phyloP scores from a whole-genome alignment of 2,888 invertebrate species.

The Girardia tigrina region DNA sequence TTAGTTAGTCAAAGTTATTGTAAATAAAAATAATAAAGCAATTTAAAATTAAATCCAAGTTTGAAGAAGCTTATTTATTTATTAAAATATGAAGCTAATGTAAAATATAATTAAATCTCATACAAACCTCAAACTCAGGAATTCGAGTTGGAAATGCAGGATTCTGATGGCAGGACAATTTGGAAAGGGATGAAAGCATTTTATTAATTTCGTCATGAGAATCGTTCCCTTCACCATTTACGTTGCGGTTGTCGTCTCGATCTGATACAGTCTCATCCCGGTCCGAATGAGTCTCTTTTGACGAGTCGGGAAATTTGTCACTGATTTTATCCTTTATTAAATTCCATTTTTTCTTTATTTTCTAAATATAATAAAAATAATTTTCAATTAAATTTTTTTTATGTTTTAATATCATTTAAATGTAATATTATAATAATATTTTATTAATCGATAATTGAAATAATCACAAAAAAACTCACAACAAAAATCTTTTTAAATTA shows the following conservation, averaged over 20 bases:
- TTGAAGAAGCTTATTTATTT: no score
- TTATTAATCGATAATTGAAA: no score
- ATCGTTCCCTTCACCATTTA: background rate
- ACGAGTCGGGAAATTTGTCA: slow-evolving; percentile 19
- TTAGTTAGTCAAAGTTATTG: no score
- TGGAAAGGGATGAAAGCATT: background rate
- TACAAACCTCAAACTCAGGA: background rate
- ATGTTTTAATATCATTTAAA: no score
- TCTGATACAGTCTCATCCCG: background rate
- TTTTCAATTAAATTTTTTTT: background rate
- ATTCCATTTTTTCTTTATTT: background rate
- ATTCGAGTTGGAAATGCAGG: slow-evolving; percentile 13
- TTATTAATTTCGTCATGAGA: slow-evolving; percentile 9
- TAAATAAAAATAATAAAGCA: no score
- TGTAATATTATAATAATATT: no score
- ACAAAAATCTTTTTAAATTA: no score
- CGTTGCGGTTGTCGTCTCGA: background rate
- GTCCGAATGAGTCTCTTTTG: background rate
- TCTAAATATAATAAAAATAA: background rate
- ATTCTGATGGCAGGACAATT: slow-evolving; percentile 19
- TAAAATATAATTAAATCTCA: no score
- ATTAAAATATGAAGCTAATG: no score
- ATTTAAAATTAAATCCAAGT: no score
- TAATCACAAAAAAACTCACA: no score
- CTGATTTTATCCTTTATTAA: background rate